phyloP scores from a whole-genome alignment of 1,140 invertebrate species.

The Drosophila orena region DNA sequence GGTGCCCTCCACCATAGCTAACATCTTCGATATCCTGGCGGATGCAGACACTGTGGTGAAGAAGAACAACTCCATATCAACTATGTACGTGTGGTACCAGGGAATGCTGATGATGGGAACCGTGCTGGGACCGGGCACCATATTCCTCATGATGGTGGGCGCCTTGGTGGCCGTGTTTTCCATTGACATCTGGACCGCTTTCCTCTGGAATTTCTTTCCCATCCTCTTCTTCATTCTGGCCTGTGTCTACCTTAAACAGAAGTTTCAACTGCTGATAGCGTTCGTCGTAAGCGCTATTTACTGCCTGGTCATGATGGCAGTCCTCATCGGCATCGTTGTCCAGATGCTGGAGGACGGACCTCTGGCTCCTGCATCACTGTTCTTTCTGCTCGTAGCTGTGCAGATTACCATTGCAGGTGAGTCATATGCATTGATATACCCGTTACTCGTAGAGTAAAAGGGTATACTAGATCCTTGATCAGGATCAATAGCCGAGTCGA shows the following conservation, averaged over 20 bases:
- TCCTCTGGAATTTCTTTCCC: conserved; percentile 91
- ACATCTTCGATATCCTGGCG: conserved; percentile 92
- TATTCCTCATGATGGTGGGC: conserved; percentile 96
- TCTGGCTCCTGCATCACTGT: conserved; percentile 91
- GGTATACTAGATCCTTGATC: too few relatives aligned
- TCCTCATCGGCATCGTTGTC: conserved; percentile 93
- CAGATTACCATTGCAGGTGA: conserved; percentile 88
- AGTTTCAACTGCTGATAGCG: conserved; percentile 90
- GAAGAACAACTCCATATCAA: conserved; percentile 94
- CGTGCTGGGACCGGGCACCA: conserved; percentile 88
- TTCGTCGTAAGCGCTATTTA: conserved; percentile 92
- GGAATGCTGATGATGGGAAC: conserved; percentile 86
- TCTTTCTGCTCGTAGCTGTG: conserved; percentile 88
- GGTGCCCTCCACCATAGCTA: conserved; percentile 95
- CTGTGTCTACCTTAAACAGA: conserved; percentile 91
- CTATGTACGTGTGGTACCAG: conserved; percentile 93
- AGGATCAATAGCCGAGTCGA: too few relatives aligned
- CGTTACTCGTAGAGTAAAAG: too few relatives aligned
- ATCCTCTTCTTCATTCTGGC: conserved; percentile 90
- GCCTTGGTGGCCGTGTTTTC: conserved; percentile 93
- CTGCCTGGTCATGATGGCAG: conserved; percentile 96
- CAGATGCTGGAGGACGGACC: conserved; percentile 93
- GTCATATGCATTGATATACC: neutral
- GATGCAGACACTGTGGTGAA: conserved; percentile 91
- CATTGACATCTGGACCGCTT: conserved; percentile 91